A percentile compares a stretch with the other conserved stretches of the same genome.
Evolutionary conservation across 1,140 invertebrate species (phyloP).

Genomic region (Littorina saxatilis): DNA sequence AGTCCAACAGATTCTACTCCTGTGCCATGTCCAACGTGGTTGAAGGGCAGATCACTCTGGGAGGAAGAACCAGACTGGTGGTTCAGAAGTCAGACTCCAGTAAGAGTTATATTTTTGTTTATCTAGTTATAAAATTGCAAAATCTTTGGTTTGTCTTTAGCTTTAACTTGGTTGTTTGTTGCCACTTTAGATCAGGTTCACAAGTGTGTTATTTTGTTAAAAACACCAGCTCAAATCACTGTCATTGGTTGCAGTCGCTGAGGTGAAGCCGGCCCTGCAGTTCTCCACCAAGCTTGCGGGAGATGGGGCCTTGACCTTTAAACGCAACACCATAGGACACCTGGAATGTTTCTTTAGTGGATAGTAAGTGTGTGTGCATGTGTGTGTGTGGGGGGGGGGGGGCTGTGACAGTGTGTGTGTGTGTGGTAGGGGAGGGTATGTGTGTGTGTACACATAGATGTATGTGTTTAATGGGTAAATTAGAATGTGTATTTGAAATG

Average conservation of each 20-base stretch:
- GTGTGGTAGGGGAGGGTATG: too few species aligned
- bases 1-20: not conserved
- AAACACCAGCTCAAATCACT: too few species aligned
- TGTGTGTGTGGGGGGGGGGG: too few species aligned
- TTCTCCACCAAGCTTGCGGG: not conserved
- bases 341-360: conserved; percentile 10
- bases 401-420: too few species aligned
- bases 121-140: too few species aligned
- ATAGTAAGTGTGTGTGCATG: too few species aligned
- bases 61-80: conserved; percentile 1
- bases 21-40: conserved; percentile 18
- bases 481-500: not conserved
- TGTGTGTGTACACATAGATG: too few species aligned
- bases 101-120: not conserved
- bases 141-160: not conserved
- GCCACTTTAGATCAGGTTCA: too few species aligned
- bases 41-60: not conserved
- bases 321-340: too few species aligned
- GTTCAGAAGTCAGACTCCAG: not conserved
- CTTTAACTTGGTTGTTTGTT: too few species aligned
- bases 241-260: not conserved
- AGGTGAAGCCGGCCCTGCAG: not conserved
- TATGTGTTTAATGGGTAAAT: not conserved
- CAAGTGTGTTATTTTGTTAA: not conserved
- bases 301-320: not conserved